Evolutionary conservation across 2,113 vertebrate species (phyloP).

Genomic region (Sturnus vulgaris): DNA sequence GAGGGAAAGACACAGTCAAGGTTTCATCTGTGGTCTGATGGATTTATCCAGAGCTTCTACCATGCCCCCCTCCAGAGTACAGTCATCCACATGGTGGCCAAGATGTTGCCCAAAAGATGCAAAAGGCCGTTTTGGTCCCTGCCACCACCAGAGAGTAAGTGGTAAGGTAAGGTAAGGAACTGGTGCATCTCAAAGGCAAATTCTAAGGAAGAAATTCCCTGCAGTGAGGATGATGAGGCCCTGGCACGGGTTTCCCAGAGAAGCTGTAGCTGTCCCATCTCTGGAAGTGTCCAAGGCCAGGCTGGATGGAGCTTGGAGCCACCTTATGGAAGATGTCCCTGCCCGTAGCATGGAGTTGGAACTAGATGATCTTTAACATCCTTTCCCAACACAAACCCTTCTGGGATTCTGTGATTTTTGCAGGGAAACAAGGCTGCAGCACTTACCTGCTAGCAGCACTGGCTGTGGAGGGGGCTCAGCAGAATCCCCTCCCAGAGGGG

Average conservation of each 20-base stretch:
- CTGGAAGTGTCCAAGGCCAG: background rate
- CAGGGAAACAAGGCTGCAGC: background rate
- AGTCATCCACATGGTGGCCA: background rate
- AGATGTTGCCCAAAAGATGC: background rate
- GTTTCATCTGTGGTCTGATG: background rate
- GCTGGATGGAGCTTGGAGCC: background rate
- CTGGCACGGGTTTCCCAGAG: background rate
- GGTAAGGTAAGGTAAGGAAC: rapidly evolving
- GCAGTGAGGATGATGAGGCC: background rate
- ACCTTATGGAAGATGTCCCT: background rate
- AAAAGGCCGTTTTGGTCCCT: background rate
- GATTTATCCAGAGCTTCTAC: background rate
- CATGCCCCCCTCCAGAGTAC: background rate
- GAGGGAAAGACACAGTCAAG: background rate
- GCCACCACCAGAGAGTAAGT: background rate
- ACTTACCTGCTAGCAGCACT: background rate
- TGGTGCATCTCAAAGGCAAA: background rate
- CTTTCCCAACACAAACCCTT: background rate
- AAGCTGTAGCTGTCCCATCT: background rate
- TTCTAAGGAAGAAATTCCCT: background rate
- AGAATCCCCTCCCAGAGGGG: background rate
- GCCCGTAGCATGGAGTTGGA: background rate
- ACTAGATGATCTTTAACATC: rapidly evolving
- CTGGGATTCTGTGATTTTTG: background rate
- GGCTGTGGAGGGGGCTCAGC: background rate